Percentiles rank a stretch among this genome's conserved stretches.
Evolutionary conservation across 2,888 invertebrate species (phyloP).

Genomic region (Drosophila stalkeri): DNA sequence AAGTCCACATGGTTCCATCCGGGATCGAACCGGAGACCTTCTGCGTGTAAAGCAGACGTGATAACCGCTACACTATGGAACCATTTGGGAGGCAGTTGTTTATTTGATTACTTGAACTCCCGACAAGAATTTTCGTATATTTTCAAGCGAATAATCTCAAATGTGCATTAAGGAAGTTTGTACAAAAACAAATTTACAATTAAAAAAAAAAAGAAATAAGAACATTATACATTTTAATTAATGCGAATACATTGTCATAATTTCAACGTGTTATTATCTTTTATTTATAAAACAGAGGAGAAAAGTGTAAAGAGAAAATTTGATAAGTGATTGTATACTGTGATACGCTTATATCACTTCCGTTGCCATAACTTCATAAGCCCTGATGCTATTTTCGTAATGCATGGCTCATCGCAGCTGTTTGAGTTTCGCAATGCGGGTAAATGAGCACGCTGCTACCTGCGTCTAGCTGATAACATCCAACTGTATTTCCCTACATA

Average conservation of each 20-base stretch:
- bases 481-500: constrained; percentile 23
- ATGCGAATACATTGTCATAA: neutral
- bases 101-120: neutral
- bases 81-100: constrained; percentile 40
- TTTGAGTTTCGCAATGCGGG: constrained; percentile 38
- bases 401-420: constrained; percentile 21
- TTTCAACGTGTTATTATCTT: neutral
- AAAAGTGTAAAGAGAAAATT: neutral
- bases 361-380: neutral
- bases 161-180: neutral
- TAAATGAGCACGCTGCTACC: constrained; percentile 7
- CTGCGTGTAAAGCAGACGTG: constrained; percentile 86
- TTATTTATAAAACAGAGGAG: neutral
- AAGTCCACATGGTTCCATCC: constrained; percentile 84
- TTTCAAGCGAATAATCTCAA: neutral
- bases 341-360: constrained; percentile 4
- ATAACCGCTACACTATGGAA: constrained; percentile 86
- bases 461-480: constrained; percentile 29
- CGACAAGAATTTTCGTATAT: neutral
- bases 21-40: constrained; percentile 86
- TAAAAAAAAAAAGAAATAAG: neutral
- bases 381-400: constrained; percentile 18
- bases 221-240: neutral
- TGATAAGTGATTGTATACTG: constrained; percentile 4
- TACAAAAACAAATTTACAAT: neutral